Evolutionary conservation across 2,797 vertebrate genomes (phyloP), one percentile per base, ranked within the genome.

Genomic region (Clarias pachynema): DNA sequence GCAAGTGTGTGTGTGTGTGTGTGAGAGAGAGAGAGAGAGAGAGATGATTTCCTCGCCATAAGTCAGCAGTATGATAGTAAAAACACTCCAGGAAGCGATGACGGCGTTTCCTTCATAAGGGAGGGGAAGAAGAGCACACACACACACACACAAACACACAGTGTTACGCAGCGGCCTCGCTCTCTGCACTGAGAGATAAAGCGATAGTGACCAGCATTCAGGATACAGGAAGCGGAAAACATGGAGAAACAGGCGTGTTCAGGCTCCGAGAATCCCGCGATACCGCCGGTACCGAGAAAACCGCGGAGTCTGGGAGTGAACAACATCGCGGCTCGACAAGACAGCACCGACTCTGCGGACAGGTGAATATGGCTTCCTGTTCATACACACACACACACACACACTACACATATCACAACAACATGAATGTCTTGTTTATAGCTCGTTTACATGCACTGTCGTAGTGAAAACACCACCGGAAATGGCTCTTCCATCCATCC

Each of bases 161-260:
- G 44, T 66, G 57, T 89, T 86, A 34, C 4, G 3, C 75, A 7
- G 0, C 53, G 34, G 29, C 15, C 78, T 10, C 24, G 7, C 60
- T 65, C 20, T 24, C 78, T 80, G 62, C 40, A 65, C 37, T 3
- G 14, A 44, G 37, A 44, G 78, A 79, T 80, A 65, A 49, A 29
- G 60, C 78, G 78, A 65, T 80, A 80, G 40, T 15, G 60, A n/a
- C 15, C 5, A 59, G 16, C 24, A 31, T 37, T 82, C 60, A 65
- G 53, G 85, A 70, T 84, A 84, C 85, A 91, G 77, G 81, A 89
- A 86, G 81, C 85, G 70, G 85, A n/a, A 79, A 86, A 70, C 57
- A 92, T 92, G 92, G 92, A 92, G 83, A 92, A 89, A 77, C 88
- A 89, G 73, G 60, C 86, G 65, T 81, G 82, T 37, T 90, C 86